Conservation (phyloP, 2,113 vertebrate species). For the Rhodinocichla rosea region DNA sequence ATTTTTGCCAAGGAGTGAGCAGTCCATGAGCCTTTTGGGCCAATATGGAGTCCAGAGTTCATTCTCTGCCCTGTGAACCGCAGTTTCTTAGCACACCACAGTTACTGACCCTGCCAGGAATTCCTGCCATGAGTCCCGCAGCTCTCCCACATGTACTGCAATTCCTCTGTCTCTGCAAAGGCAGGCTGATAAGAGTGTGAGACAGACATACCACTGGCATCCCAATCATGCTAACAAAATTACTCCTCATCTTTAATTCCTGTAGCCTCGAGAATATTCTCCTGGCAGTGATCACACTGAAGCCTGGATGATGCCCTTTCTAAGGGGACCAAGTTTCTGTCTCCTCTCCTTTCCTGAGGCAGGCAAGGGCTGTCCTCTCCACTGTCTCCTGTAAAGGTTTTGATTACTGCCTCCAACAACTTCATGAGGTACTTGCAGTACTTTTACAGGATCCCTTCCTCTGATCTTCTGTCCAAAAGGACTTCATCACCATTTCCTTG, state of each 20-base stretch:
- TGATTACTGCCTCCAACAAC: neutral
- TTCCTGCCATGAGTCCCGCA: neutral
- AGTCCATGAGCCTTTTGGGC: neutral
- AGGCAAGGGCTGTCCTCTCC: neutral
- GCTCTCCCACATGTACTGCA: neutral
- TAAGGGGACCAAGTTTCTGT: neutral
- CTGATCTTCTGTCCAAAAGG: neutral
- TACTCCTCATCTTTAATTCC: neutral
- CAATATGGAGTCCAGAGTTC: neutral
- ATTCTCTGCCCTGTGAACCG: neutral
- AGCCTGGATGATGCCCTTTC: neutral
- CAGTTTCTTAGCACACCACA: neutral
- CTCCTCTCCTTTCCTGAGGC: neutral
- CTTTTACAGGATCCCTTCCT: neutral
- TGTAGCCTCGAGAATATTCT: rapidly evolving
- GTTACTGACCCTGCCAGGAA: neutral
- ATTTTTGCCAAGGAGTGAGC: neutral
- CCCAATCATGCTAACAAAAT: neutral
- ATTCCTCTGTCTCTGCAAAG: neutral
- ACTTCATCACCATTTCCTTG: neutral
- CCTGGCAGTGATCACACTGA: neutral
- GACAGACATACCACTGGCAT: neutral
- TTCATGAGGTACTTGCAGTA: neutral
- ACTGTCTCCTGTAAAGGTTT: neutral
- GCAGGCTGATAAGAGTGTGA: neutral